Evolutionary conservation across 2,113 vertebrate genomes (phyloP).

Genomic region (Ctenodactylus gundi): DNA sequence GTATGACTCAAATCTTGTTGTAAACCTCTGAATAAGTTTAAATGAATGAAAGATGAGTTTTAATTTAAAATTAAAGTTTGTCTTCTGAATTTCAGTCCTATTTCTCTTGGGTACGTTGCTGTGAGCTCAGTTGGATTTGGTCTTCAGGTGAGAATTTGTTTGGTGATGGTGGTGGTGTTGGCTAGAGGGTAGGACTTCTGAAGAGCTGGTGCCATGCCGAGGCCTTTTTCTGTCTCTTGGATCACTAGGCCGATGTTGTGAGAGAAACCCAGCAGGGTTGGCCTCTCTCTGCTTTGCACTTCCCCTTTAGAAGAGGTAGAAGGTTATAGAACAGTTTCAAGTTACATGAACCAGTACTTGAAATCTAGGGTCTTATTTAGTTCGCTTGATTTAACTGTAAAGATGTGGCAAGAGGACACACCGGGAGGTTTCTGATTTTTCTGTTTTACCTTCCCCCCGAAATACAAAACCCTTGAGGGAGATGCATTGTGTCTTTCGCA

Average conservation of each 20-base stretch:
- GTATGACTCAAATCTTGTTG: background rate
- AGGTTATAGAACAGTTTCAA: background rate
- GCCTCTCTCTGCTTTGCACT: background rate
- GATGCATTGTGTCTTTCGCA: background rate
- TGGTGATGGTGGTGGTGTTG: background rate
- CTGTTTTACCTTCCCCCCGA: background rate
- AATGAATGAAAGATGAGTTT: background rate
- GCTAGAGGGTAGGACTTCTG: background rate
- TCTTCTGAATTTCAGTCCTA: background rate
- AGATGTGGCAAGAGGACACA: background rate
- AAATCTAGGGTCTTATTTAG: background rate
- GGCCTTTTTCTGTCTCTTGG: background rate
- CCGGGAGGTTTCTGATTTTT: background rate
- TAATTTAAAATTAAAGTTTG: background rate
- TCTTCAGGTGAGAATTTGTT: background rate
- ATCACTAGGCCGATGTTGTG: background rate
- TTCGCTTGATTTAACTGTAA: background rate
- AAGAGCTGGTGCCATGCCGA: background rate
- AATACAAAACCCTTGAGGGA: background rate
- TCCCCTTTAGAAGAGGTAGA: background rate
- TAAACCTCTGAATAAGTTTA: background rate
- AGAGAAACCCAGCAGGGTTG: background rate
- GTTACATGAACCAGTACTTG: background rate
- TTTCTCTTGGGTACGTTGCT: background rate
- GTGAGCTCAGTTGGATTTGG: background rate